phyloP scores from a whole-genome alignment of 2,113 vertebrate species.

The Lynx canadensis region DNA sequence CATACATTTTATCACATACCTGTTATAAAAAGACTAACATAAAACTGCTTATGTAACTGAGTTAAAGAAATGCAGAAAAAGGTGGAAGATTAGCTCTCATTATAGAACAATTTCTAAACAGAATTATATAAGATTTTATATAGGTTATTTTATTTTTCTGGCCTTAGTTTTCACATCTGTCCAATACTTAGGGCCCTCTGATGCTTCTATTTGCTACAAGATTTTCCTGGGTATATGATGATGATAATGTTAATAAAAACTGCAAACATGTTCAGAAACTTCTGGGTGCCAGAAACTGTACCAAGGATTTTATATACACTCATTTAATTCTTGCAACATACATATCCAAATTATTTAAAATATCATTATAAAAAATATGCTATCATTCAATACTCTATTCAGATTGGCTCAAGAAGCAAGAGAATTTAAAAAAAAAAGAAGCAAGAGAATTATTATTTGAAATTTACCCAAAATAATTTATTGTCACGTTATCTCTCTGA shows the following conservation, averaged over 20 bases:
- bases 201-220: not conserved
- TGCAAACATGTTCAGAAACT: not conserved
- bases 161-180: not conserved
- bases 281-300: not conserved
- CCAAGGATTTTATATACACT: not conserved
- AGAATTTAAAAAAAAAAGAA: not conserved
- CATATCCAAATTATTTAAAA: not conserved
- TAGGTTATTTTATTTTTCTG: not conserved
- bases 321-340: not conserved
- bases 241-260: not conserved
- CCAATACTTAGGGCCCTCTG: not conserved
- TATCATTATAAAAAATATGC: not conserved
- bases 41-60: not conserved
- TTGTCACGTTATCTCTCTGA: not conserved
- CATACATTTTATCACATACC: not conserved
- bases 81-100: not conserved
- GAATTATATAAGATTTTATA: not conserved
- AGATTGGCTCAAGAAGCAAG: not conserved
- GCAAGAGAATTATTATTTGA: not conserved
- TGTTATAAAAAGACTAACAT: not conserved
- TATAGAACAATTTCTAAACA: not conserved
- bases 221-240: not conserved
- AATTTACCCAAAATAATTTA: conserved; percentile 19
- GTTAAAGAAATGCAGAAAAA: not conserved
- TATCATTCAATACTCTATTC: not conserved